phyloP scores from a whole-genome alignment of 2,113 vertebrate genomes.

The Entelurus aequoreus region DNA sequence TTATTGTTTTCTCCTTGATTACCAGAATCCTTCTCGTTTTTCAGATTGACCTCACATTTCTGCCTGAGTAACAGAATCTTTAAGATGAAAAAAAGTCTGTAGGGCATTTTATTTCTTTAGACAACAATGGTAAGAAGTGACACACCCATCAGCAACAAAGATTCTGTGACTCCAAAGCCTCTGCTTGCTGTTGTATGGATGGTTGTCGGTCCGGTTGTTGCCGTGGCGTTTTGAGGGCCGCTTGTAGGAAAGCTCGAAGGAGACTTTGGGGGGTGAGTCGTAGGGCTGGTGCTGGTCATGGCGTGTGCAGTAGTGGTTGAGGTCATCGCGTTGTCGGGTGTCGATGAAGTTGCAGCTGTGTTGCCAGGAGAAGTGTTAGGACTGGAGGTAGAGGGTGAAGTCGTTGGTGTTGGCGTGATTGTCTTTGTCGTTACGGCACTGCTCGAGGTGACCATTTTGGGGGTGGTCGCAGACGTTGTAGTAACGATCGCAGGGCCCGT shows the following conservation, averaged over 20 bases:
- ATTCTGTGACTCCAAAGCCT: slow-evolving; percentile 7
- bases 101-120: no score
- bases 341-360: background rate
- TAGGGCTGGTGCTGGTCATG: no score
- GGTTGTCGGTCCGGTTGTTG: background rate
- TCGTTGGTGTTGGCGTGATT: background rate
- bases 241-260: background rate
- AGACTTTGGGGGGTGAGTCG: no score
- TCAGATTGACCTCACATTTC: no score
- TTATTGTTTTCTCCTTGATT: no score
- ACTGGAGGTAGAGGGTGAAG: background rate
- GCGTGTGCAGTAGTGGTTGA: background rate
- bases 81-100: background rate
- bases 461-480: rapidly evolving
- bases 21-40: no score
- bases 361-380: background rate
- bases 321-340: no score
- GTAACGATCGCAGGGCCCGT: background rate
- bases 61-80: no score
- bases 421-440: background rate
- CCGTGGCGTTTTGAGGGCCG: background rate
- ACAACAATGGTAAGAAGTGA: slow-evolving; percentile 4
- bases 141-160: slow-evolving; percentile 14
- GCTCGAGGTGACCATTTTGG: background rate
- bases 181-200: background rate